Base-by-base conservation (phyloP, 2,797 vertebrate genomes). In the Morus bassanus region DNA sequence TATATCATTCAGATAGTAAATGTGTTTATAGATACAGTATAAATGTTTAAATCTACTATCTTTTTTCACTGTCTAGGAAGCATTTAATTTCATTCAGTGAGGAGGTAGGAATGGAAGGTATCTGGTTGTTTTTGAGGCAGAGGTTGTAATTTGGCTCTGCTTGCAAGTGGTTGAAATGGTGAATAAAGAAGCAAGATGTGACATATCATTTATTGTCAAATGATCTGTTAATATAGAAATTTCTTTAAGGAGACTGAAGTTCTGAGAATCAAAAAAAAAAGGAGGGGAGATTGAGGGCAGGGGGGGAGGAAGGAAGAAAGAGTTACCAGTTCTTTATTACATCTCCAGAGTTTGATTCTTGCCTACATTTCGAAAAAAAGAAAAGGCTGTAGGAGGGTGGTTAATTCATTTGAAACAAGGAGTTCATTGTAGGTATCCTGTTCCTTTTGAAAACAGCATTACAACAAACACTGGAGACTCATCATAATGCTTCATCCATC, bases 271-370 rank as follows among this genome's bases (percentile, higher is more conserved):
- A 31, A 23, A n/a, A 27, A 60, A 74, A 51, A 51, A 79, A 59
- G 21, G n/a, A 19, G 8, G 5, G 23, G 37, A 68, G 8, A 16
- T 18, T 13, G n/a, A 5, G 24, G 33, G 3, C 0, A 0, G 17
- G 7, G 4, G 10, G 10, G 13, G 8, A 45, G n/a, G 63, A 85
- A 89, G 60, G 31, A 61, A 94, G 74, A 65, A 82, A 87, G 53
- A 54, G 18, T 63, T 90, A 10, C 18, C 8, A 46, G 48, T 43
- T 86, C 53, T 53, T 91, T 70, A 64, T 73, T 88, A 75, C 69
- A 78, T n/a, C 57, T 89, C 79, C 78, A 84, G 60, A 84, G 13
- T 72, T 85, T 64, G 57, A 93, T 88, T 94, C 57, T 78, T 75
- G 57, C 64, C 53, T 43, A 2, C 13, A 50, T 88, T 80, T 72